Evolutionary conservation across 2,797 vertebrate genomes (phyloP).

Genomic region (Lacerta bilineata): DNA sequence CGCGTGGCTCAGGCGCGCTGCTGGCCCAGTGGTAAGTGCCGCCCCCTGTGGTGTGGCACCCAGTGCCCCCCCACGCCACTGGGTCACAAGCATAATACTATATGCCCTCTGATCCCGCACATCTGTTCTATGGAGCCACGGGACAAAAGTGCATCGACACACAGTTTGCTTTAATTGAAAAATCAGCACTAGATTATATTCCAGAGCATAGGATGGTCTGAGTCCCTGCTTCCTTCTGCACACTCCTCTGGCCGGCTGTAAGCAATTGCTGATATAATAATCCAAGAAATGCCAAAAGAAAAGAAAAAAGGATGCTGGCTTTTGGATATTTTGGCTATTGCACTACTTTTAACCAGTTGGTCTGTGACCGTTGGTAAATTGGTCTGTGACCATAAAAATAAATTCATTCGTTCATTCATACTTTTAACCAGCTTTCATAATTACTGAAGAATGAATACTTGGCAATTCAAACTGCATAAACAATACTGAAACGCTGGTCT

Average conservation of each 20-base stretch:
- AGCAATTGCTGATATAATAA: slow-evolving; percentile 48
- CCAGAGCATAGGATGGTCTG: slow-evolving; percentile 18
- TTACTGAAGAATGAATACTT: not conserved
- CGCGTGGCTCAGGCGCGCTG: too few species aligned
- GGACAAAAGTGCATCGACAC: slow-evolving; percentile 48
- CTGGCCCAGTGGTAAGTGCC: too few species aligned
- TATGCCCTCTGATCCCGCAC: slow-evolving; percentile 13
- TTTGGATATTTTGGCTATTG: not conserved
- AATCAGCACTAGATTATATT: slow-evolving; percentile 47
- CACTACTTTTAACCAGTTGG: not conserved
- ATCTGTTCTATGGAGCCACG: slow-evolving; percentile 5
- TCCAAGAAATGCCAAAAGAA: not conserved
- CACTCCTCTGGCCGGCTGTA: slow-evolving; percentile 1
- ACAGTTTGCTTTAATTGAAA: slow-evolving; percentile 48
- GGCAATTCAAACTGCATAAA: not conserved
- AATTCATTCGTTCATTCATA: too few species aligned
- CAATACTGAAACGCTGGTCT: not conserved
- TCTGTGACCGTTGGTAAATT: too few species aligned
- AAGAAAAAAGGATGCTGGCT: not conserved
- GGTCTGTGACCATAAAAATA: too few species aligned
- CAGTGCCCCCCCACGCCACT: too few species aligned
- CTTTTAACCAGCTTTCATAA: not conserved
- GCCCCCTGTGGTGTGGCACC: too few species aligned
- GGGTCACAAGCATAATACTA: slow-evolving; percentile 27
- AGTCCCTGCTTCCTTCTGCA: slow-evolving; percentile 29